A percentile compares a stretch with the other conserved stretches of the same genome.
phyloP scores from a whole-genome alignment of 2,888 invertebrate genomes.

The Ephialtes manifestator region DNA sequence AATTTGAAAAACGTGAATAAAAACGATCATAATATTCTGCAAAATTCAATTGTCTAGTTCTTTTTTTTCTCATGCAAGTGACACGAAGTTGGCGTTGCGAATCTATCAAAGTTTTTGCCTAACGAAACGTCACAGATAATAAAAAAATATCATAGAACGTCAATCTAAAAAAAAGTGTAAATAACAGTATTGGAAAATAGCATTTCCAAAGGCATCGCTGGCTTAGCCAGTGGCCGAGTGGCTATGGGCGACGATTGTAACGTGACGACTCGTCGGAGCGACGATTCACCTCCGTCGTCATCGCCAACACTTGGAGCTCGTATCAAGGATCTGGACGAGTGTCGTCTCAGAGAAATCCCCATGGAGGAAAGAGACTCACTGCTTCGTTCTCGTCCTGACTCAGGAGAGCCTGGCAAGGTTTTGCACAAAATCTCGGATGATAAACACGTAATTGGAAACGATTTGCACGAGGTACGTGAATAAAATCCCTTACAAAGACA shows the following conservation, averaged over 20 bases:
- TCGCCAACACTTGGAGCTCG: conserved; percentile 51
- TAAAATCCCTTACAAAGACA: neutral
- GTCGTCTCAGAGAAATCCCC: conserved; percentile 27
- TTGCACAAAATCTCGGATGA: conserved; percentile 50
- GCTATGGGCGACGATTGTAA: conserved; percentile 73
- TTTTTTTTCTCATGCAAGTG: conserved; percentile 46
- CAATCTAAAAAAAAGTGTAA: neutral
- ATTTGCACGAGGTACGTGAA: conserved; percentile 56
- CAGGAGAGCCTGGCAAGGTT: conserved; percentile 65
- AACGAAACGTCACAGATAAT: conserved; percentile 53
- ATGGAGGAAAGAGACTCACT: conserved; percentile 46
- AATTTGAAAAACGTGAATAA: neutral
- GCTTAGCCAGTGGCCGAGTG: conserved; percentile 46
- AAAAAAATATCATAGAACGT: conserved; percentile 42
- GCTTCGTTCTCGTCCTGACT: conserved; percentile 38
- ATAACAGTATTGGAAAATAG: conserved; percentile 32
- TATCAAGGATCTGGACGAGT: conserved; percentile 53
- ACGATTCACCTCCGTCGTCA: conserved; percentile 61
- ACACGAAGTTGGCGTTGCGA: conserved; percentile 61
- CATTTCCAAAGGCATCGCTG: conserved; percentile 24
- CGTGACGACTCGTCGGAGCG: conserved; percentile 67
- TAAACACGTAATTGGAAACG: conserved; percentile 33
- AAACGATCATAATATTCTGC: conserved; percentile 5
- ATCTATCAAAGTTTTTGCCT: conserved; percentile 35
- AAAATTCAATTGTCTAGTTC: conserved; percentile 29